Evolutionary conservation across 2,797 vertebrate species (phyloP).

Genomic region (Harpia harpyja): DNA sequence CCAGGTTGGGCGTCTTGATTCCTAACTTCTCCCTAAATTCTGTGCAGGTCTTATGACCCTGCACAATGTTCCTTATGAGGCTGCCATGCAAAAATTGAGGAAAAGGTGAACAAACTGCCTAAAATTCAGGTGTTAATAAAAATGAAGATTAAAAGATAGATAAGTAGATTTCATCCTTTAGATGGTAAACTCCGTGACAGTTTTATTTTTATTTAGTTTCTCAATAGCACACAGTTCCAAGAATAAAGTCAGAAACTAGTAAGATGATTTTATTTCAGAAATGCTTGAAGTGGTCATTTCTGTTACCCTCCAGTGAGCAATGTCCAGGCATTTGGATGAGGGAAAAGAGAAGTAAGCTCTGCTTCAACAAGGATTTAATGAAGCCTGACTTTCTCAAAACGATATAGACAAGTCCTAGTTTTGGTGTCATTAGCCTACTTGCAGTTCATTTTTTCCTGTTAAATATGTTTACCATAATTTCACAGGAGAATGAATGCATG

Average conservation of each 20-base stretch:
- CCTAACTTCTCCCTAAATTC: neutral
- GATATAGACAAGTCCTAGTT: neutral
- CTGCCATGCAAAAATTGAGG: neutral
- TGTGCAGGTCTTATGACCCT: neutral
- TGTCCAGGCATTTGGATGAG: neutral
- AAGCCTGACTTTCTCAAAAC: neutral
- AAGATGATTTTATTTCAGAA: neutral
- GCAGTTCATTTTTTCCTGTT: neutral
- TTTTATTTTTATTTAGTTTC: neutral
- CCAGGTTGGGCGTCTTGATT: neutral
- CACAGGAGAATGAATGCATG: slow-evolving; percentile 98
- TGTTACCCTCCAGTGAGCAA: neutral
- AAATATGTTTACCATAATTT: neutral
- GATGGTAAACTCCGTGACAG: neutral
- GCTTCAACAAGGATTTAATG: neutral
- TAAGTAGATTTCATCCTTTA: neutral
- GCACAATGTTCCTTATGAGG: neutral
- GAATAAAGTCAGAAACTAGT: neutral
- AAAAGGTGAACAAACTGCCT: neutral
- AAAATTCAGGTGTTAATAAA: neutral
- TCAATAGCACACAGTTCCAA: neutral
- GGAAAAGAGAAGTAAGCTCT: neutral
- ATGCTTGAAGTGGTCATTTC: neutral
- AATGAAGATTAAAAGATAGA: neutral
- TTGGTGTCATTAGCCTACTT: neutral